Percentiles rank a stretch among this genome's conserved stretches.
phyloP scores from a whole-genome alignment of 2,888 invertebrate species.

The Spicauda simplicius region DNA sequence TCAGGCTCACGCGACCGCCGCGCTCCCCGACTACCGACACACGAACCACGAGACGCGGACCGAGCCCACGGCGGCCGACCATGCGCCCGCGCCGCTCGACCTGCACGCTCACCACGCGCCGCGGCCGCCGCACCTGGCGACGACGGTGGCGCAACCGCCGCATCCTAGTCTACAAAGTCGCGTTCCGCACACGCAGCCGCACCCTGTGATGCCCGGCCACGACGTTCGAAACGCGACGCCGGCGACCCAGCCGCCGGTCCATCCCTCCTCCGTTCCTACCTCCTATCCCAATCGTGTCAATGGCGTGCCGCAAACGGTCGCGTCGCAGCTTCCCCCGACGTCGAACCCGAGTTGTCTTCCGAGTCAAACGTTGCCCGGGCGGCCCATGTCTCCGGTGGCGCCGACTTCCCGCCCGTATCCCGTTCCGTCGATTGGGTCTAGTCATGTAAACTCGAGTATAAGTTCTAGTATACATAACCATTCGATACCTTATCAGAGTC shows the following conservation, averaged over 20 bases:
- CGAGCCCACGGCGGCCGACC: slow-evolving; percentile 59
- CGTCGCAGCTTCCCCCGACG: slow-evolving; percentile 64
- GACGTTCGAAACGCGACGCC: slow-evolving; percentile 62
- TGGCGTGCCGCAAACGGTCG: slow-evolving; percentile 58
- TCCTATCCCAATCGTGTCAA: slow-evolving; percentile 68
- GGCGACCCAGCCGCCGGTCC: slow-evolving; percentile 46
- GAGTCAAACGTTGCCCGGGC: slow-evolving; percentile 68
- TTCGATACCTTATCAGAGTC: slow-evolving; percentile 75
- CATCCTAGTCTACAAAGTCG: slow-evolving; percentile 66
- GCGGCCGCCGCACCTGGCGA: slow-evolving; percentile 51
- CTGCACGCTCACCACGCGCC: slow-evolving; percentile 68
- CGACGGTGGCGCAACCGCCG: slow-evolving; percentile 49
- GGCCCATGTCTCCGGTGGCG: slow-evolving; percentile 68
- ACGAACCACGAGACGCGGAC: slow-evolving; percentile 85
- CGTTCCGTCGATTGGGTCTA: slow-evolving; percentile 78
- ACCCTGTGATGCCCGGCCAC: slow-evolving; percentile 67
- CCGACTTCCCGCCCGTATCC: slow-evolving; percentile 72
- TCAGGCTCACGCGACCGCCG: slow-evolving; percentile 78
- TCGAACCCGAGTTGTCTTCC: slow-evolving; percentile 74
- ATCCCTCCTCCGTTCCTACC: slow-evolving; percentile 70
- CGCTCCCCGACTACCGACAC: slow-evolving; percentile 78
- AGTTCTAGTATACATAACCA: slow-evolving; percentile 77
- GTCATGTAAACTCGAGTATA: slow-evolving; percentile 79
- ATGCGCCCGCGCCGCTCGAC: slow-evolving; percentile 68
- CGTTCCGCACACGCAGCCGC: slow-evolving; percentile 62